Percentiles rank a stretch among this genome's conserved stretches.
Conservation (phyloP, 2,797 vertebrate species). For the Sparus aurata region DNA sequence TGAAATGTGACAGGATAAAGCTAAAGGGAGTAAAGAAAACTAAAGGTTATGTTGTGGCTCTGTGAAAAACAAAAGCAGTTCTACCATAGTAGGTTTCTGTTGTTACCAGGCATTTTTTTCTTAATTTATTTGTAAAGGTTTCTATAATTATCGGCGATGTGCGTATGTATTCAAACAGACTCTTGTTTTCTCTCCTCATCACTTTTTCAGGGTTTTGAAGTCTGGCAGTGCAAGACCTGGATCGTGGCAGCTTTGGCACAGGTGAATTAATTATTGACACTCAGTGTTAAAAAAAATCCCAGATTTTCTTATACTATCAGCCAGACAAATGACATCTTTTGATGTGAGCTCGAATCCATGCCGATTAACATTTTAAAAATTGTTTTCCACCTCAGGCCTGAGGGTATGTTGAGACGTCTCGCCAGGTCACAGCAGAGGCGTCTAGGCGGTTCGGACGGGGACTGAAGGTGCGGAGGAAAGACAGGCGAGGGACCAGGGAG, state of each 20-base stretch:
- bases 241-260: constrained; percentile 59
- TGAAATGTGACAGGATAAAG: background rate
- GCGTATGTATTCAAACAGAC: constrained; percentile 4
- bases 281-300: background rate
- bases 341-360: background rate
- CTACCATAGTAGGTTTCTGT: constrained; percentile 3
- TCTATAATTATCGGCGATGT: constrained; percentile 17
- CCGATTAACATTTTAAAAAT: constrained; percentile 13
- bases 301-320: background rate
- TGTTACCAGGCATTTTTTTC: constrained; percentile 3
- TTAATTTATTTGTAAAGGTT: background rate
- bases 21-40: background rate
- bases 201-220: constrained; percentile 48
- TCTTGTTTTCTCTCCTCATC: constrained; percentile 25
- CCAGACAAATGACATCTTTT: constrained; percentile 20
- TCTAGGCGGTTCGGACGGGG: constrained; percentile 85
- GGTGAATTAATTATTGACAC: constrained; percentile 44
- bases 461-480: constrained; percentile 84
- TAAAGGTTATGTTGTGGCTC: background rate
- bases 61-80: constrained; percentile 5
- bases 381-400: constrained; percentile 70
- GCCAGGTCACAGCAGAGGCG: constrained; percentile 86
- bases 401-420: constrained; percentile 93
- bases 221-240: constrained; percentile 42
- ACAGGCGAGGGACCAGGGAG: constrained; percentile 72